Conservation (phyloP, 2,888 invertebrate genomes). For the Nymphalis c-album region DNA sequence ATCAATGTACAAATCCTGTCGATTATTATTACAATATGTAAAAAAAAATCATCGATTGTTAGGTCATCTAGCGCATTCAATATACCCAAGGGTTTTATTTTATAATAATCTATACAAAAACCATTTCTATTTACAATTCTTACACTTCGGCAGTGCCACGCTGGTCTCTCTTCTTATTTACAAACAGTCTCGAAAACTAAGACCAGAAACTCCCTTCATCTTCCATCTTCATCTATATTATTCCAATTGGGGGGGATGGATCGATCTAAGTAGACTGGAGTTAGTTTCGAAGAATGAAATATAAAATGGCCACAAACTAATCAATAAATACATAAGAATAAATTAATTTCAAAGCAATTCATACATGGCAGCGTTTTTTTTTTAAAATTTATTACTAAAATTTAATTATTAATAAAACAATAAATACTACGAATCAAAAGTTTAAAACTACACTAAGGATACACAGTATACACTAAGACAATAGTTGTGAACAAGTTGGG, state of each 20-base stretch:
- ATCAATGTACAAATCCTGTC: not conserved
- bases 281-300: slow-evolving; percentile 26
- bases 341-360: slow-evolving; percentile 35
- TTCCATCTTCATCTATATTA: not conserved
- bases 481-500: slow-evolving; percentile 13
- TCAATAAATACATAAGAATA: slow-evolving; percentile 33
- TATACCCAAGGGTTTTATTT: slow-evolving; percentile 11
- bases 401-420: slow-evolving; percentile 26
- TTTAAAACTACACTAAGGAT: slow-evolving; percentile 21
- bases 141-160: slow-evolving; percentile 67
- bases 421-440: slow-evolving; percentile 33
- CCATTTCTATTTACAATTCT: slow-evolving; percentile 52
- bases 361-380: slow-evolving; percentile 31
- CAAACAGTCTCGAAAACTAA: slow-evolving; percentile 38
- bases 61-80: slow-evolving; percentile 20
- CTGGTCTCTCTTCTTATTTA: slow-evolving; percentile 55
- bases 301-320: slow-evolving; percentile 13
- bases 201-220: not conserved
- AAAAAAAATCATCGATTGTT: not conserved
- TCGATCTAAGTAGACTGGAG: not conserved
- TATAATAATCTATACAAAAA: slow-evolving; percentile 22
- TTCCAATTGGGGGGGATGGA: not conserved
- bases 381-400: slow-evolving; percentile 21
- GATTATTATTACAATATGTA: not conserved
- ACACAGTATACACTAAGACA: slow-evolving; percentile 11